These are phyloP conservation scores for Agapostemon virescens DNA, from an alignment of 2,888 invertebrate species.

Conservation along the genomic window DNA sequence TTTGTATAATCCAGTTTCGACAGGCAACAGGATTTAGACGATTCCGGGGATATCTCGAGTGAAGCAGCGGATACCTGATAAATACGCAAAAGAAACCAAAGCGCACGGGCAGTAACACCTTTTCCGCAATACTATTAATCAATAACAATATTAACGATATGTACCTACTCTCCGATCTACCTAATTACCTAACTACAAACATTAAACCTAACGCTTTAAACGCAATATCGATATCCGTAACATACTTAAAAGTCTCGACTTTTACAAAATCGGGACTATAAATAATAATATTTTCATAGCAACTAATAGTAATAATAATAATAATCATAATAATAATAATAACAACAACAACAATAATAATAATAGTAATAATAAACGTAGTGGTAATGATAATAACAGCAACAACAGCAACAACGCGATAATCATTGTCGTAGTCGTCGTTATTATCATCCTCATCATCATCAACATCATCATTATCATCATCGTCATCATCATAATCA, in stretches of 20 bases:
- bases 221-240: conserved; percentile 66
- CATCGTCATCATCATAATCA: not conserved
- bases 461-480: conserved; percentile 56
- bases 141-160: conserved; percentile 77
- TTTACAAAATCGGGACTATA: conserved; percentile 61
- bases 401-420: conserved; percentile 15
- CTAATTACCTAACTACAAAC: conserved; percentile 71
- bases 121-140: conserved; percentile 75
- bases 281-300: conserved; percentile 65
- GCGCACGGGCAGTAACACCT: conserved; percentile 73
- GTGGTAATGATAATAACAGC: not conserved
- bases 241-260: conserved; percentile 59
- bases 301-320: conserved; percentile 56
- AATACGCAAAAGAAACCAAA: conserved; percentile 72
- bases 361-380: conserved; percentile 27
- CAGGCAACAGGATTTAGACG: not conserved
- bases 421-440: conserved; percentile 65
- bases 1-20: too few relatives aligned
- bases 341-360: conserved; percentile 60
- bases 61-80: not conserved
- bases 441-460: conserved; percentile 62
- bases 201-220: conserved; percentile 75
- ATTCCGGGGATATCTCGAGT: not conserved
- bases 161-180: conserved; percentile 72
- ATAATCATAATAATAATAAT: conserved; percentile 56